Percentiles rank a stretch among this genome's conserved stretches.
phyloP scores from a whole-genome alignment of 2,888 invertebrate genomes.

The Dysmachus trigonus region DNA sequence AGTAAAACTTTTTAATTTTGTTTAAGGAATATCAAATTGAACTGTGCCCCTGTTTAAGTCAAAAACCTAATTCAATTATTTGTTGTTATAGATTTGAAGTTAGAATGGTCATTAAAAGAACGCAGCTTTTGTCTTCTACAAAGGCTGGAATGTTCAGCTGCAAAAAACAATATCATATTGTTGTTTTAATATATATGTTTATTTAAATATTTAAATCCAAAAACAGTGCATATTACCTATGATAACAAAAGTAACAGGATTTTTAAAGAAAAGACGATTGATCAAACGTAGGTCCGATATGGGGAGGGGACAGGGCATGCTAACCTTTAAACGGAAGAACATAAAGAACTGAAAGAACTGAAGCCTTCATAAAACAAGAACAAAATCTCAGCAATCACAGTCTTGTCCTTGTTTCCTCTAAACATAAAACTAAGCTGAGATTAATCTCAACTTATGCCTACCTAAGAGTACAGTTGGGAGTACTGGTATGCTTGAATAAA shows the following conservation, averaged over 20 bases:
- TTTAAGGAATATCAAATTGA: too few relatives aligned
- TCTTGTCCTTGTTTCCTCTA: not conserved
- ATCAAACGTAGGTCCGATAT: slow-evolving; percentile 3
- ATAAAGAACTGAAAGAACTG: slow-evolving; percentile 1
- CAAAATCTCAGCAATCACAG: slow-evolving; percentile 1
- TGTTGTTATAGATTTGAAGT: too few relatives aligned
- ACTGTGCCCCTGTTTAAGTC: too few relatives aligned
- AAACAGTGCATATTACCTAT: slow-evolving; percentile 5
- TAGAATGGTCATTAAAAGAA: too few relatives aligned
- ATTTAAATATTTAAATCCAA: slow-evolving; percentile 32
- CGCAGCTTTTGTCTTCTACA: not conserved
- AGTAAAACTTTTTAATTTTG: too few relatives aligned
- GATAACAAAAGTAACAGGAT: slow-evolving; percentile 12
- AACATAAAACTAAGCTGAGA: slow-evolving; percentile 17
- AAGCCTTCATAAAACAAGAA: not conserved
- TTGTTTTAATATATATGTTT: not conserved
- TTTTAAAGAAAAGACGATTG: not conserved
- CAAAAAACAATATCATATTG: not conserved
- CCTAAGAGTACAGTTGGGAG: not conserved
- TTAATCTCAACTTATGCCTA: slow-evolving; percentile 2
- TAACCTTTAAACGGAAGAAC: not conserved
- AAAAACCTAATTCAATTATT: too few relatives aligned
- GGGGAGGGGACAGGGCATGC: not conserved
- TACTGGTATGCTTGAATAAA: not conserved
- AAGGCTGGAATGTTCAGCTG: not conserved